Conservation (phyloP, 2,888 invertebrate species). For the Phania funesta region DNA sequence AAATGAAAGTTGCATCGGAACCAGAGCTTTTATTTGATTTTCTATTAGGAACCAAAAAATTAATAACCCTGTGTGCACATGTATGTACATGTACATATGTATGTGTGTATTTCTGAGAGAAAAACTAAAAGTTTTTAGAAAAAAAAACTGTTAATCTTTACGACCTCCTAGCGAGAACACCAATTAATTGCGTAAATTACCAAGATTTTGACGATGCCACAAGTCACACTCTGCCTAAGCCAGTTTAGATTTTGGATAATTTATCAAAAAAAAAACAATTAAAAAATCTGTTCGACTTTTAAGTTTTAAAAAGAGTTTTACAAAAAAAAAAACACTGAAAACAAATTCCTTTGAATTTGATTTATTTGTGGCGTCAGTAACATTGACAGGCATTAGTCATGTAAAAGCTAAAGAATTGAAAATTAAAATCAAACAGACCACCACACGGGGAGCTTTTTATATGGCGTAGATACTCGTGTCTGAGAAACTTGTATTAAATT, state of each 20-base stretch:
- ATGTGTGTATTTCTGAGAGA: no score
- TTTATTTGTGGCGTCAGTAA: constrained; percentile 63
- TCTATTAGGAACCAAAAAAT: no score
- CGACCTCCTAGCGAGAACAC: constrained; percentile 76
- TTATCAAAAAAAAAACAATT: constrained; percentile 55
- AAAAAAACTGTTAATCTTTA: constrained; percentile 67
- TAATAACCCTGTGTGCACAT: no score
- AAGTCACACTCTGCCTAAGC: constrained; percentile 59
- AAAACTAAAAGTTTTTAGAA: not conserved
- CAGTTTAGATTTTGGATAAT: constrained; percentile 57
- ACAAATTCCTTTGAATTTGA: constrained; percentile 51
- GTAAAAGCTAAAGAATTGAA: constrained; percentile 21
- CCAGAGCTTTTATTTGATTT: no score
- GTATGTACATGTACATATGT: no score
- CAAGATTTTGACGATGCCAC: constrained; percentile 72
- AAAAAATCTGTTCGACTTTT: constrained; percentile 8
- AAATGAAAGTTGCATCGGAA: no score
- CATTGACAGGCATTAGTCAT: constrained; percentile 66
- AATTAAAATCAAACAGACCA: constrained; percentile 13
- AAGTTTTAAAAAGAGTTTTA: constrained; percentile 16
- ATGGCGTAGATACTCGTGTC: not conserved
- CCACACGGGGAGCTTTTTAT: constrained; percentile 55
- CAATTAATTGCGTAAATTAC: constrained; percentile 75
- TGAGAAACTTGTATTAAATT: not conserved
- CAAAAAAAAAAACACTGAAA: constrained; percentile 30